A percentile compares a stretch with the other conserved stretches of the same genome.
phyloP scores from a whole-genome alignment of 1,140 invertebrate genomes.

The Gryon sp. region DNA sequence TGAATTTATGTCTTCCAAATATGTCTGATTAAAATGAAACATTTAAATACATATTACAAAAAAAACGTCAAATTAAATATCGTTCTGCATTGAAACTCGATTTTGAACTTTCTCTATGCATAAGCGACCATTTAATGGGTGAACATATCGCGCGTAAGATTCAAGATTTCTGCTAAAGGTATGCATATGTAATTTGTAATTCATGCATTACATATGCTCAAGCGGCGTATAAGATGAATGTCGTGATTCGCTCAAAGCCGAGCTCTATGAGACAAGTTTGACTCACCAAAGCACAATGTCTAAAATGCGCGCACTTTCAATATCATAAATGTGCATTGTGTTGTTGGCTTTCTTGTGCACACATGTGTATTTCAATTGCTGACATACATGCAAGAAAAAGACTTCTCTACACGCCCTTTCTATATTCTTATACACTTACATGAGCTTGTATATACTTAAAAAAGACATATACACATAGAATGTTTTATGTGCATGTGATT shows the following conservation, averaged over 20 bases:
- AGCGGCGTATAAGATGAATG: constrained; percentile 6
- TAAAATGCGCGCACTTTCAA: constrained; percentile 48
- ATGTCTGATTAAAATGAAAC: too few species aligned
- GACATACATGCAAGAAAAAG: constrained; percentile 8
- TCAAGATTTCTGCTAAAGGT: constrained; percentile 14
- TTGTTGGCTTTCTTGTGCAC: constrained; percentile 14
- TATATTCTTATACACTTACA: too few species aligned
- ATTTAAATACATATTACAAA: too few species aligned
- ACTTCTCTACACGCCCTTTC: too few species aligned
- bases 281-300: constrained; percentile 45
- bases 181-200: constrained; percentile 28
- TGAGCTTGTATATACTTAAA: too few species aligned
- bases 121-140: constrained; percentile 3
- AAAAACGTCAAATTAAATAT: too few species aligned
- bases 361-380: not conserved
- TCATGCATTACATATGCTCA: not conserved
- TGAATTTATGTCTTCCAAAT: too few species aligned
- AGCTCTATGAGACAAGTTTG: constrained; percentile 31
- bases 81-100: not conserved
- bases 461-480: too few species aligned
- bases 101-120: constrained; percentile 20
- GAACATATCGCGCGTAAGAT: constrained; percentile 26
- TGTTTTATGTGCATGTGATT: too few species aligned
- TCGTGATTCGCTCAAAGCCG: constrained; percentile 17
- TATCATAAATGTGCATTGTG: constrained; percentile 36